Base-by-base conservation (phyloP, 2,888 invertebrate species). In the Baronia brevicornis region DNA sequence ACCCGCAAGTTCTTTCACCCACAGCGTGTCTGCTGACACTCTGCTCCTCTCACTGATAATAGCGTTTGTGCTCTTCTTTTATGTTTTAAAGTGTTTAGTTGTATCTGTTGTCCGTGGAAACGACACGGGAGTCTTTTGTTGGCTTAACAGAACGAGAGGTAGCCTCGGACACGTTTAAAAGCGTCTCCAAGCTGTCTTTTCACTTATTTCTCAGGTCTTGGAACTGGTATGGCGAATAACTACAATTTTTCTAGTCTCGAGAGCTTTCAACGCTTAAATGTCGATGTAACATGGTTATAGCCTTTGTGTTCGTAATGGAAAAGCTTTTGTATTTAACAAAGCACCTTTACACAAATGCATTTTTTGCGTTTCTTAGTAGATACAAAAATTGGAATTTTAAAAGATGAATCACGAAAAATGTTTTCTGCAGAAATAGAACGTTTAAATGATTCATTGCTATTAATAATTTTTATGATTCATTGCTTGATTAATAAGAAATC, bases 81-180 rank as follows among this genome's bases (percentile, higher is more conserved):
- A 72, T 67, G 59, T 60, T 53, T 64, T 78, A 73, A 80, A 82
- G 73, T 70, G 80, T 74, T 82, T 80, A 78, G 65, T 77, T 79
- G 78, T 77, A 71, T 67, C 69, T 55, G 66, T 69, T 72, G 74
- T 71, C 68, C 64, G 69, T 58, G 67, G 63, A 66, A 64, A 64
- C 68, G 65, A 68, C 67, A 60, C 66, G 69, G 67, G 67, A 54
- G 55, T 46, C 74, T 69, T 70, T 80, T 79, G 79, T 79, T 67
- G 59, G 60, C 53, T 48, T 45, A 41, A 44, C 50, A 55, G 65
- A 62, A 64, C 60, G 65, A 50, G 51, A 45, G 60, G 63, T 68
- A 64, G 65, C 65, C 65, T 61, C 58, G 60, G 53, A 52, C 50
- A 48, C 54, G 55, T 60, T 73, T 66, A 66, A 69, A 64, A 68